Percentiles rank a stretch among this genome's conserved stretches.
These are phyloP conservation scores for Caenorhabditis sp. DNA, from an alignment of 2,888 invertebrate species.

Conservation along the genomic window DNA sequence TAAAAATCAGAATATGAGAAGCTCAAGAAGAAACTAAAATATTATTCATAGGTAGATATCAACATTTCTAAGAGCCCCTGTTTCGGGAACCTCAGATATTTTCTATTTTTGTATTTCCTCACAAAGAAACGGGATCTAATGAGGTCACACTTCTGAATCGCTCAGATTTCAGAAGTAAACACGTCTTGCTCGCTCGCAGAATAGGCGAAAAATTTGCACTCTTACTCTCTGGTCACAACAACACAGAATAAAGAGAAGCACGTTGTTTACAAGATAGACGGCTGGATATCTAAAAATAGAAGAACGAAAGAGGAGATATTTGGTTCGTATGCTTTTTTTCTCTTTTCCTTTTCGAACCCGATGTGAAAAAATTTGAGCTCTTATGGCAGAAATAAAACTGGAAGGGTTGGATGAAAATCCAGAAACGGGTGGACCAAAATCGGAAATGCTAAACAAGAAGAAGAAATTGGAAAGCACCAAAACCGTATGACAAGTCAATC, in stretches of 20 bases:
- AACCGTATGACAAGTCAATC: constrained; percentile 43
- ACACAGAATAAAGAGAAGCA: constrained; percentile 51
- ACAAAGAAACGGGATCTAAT: constrained; percentile 1
- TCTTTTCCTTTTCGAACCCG: constrained; percentile 4
- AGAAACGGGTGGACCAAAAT: constrained; percentile 1
- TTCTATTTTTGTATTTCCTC: background rate
- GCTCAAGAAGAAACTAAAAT: background rate
- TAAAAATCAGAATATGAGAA: background rate
- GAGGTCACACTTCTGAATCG: constrained; percentile 22
- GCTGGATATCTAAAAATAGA: constrained; percentile 56
- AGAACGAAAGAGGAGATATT: constrained; percentile 56
- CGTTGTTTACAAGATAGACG: constrained; percentile 51
- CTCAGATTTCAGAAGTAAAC: constrained; percentile 37
- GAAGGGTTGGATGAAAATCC: background rate
- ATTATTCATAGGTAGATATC: background rate
- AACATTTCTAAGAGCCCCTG: too few species aligned
- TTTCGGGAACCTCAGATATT: too few species aligned
- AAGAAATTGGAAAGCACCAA: background rate
- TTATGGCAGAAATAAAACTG: constrained; percentile 29
- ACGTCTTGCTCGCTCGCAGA: constrained; percentile 8
- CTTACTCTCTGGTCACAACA: constrained; percentile 42
- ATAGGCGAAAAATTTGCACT: constrained; percentile 41
- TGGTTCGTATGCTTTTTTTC: constrained; percentile 49
- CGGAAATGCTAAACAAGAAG: constrained; percentile 5
- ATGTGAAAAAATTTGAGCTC: constrained; percentile 47